Conservation (phyloP, 2,113 vertebrate genomes). For the Micronycteris hirsuta region DNA sequence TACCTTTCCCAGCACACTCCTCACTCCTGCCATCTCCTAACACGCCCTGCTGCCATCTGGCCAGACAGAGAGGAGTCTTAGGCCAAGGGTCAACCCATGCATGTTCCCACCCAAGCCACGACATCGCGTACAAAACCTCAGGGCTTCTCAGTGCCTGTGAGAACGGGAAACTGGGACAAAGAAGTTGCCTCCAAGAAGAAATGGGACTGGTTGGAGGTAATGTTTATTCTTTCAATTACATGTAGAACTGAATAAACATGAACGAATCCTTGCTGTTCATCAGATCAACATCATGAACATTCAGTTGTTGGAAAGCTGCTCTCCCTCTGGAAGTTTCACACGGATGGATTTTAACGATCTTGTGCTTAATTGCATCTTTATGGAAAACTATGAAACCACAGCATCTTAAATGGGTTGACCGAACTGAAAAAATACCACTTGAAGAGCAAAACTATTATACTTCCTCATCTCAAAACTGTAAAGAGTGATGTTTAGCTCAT, state of each 20-base stretch:
- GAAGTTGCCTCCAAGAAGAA: not conserved
- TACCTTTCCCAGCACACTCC: no score
- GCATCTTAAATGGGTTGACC: not conserved
- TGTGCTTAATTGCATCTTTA: slow-evolving; percentile 36
- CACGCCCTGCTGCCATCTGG: no score
- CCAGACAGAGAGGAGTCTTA: no score
- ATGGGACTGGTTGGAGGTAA: not conserved
- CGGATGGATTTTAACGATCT: slow-evolving; percentile 7
- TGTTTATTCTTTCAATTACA: not conserved
- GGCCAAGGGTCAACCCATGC: no score
- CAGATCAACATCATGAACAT: not conserved
- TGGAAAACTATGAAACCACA: slow-evolving; percentile 22
- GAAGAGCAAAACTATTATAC: not conserved
- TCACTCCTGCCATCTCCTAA: no score
- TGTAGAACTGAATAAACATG: not conserved
- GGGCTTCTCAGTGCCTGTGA: not conserved
- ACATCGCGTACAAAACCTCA: not conserved
- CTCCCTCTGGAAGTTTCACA: not conserved
- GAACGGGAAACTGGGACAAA: not conserved
- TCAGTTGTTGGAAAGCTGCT: not conserved
- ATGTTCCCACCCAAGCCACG: not conserved
- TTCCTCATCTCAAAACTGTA: not conserved
- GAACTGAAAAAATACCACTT: not conserved
- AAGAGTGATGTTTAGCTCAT: not conserved
- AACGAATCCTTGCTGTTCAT: not conserved